Evolutionary conservation across 1,140 invertebrate species (phyloP).

Genomic region (Lethrus apterus): DNA sequence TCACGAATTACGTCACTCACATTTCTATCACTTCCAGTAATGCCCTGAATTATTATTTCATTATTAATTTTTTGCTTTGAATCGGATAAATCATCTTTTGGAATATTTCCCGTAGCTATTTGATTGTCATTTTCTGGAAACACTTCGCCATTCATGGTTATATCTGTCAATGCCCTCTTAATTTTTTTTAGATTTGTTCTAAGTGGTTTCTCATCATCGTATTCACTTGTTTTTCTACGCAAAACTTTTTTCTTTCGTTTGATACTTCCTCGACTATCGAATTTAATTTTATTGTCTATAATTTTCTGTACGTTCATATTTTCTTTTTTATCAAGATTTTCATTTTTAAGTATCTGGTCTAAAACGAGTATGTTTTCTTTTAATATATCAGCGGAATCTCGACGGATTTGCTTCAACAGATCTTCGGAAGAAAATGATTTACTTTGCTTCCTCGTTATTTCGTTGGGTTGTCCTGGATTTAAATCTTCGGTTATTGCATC

Average conservation of each 20-base stretch:
- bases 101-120: neutral
- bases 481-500: conserved; percentile 45
- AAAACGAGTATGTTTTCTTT: conserved; percentile 46
- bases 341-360: conserved; percentile 45
- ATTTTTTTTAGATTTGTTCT: conserved; percentile 29
- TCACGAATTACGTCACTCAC: conserved; percentile 30
- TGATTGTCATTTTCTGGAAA: neutral
- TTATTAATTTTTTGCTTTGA: no score
- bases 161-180: conserved; percentile 20
- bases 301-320: neutral
- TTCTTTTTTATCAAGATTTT: conserved; percentile 33
- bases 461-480: conserved; percentile 44
- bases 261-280: conserved; percentile 25
- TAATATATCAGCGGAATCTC: conserved; percentile 46
- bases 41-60: no score
- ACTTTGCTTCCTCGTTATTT: conserved; percentile 32
- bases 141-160: conserved; percentile 16
- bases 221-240: conserved; percentile 30
- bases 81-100: no score
- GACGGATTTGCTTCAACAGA: conserved; percentile 36
- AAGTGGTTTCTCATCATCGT: conserved; percentile 34
- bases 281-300: conserved; percentile 7
- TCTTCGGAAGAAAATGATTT: conserved; percentile 33
- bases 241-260: conserved; percentile 30
- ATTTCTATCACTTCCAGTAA: conserved; percentile 22